Evolutionary conservation across 1,140 invertebrate genomes (phyloP).

Genomic region (Ooceraea biroi): DNA sequence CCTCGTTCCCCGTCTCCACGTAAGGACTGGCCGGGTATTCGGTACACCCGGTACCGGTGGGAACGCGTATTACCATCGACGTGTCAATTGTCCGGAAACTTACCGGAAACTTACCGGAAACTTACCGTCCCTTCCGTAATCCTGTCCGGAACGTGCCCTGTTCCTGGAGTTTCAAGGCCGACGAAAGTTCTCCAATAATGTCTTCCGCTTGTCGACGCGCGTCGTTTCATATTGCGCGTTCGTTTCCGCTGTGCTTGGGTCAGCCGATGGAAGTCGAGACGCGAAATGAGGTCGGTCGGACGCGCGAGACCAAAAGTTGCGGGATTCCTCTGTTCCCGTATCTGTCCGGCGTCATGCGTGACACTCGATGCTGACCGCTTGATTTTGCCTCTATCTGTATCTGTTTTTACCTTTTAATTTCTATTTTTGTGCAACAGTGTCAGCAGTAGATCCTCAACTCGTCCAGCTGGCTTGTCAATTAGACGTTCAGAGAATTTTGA

Average conservation of each 20-base stretch:
- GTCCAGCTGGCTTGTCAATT: too few relatives aligned
- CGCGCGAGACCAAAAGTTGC: conserved; percentile 17
- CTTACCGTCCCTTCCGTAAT: conserved; percentile 67
- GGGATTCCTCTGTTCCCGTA: neutral
- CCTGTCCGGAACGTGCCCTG: conserved; percentile 53
- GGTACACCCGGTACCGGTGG: conserved; percentile 12
- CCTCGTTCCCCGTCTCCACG: neutral
- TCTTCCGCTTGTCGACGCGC: neutral
- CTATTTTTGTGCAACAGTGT: too few relatives aligned
- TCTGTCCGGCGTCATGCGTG: neutral
- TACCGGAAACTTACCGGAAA: conserved; percentile 70
- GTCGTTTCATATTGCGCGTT: conserved; percentile 37
- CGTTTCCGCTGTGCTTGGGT: conserved; percentile 11
- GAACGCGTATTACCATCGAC: conserved; percentile 66
- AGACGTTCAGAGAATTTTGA: too few relatives aligned
- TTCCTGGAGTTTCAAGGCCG: conserved; percentile 59
- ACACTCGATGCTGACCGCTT: neutral
- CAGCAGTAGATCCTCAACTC: too few relatives aligned
- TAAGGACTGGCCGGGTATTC: neutral
- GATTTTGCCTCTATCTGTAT: neutral
- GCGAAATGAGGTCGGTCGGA: conserved; percentile 20
- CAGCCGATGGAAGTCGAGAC: conserved; percentile 2
- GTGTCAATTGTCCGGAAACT: conserved; percentile 78
- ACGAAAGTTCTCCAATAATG: conserved; percentile 65
- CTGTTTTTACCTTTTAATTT: neutral